A percentile compares a stretch with the other conserved stretches of the same genome.
These are phyloP conservation scores for Rhopalosiphum padi DNA, from an alignment of 1,140 invertebrate genomes.

Conservation along the genomic window DNA sequence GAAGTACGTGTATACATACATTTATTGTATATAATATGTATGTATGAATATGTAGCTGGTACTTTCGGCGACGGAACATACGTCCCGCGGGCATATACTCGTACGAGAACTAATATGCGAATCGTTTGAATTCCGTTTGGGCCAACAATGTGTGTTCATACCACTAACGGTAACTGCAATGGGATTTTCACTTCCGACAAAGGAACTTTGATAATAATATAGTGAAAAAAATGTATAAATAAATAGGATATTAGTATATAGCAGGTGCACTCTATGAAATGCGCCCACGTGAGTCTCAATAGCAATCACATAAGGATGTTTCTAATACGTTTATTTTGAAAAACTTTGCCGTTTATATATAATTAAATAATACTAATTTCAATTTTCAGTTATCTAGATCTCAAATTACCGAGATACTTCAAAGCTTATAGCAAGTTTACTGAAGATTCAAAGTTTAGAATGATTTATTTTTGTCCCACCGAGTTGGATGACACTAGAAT, in stretches of 20 bases:
- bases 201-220: neutral
- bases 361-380: neutral
- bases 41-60: neutral
- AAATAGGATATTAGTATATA: neutral
- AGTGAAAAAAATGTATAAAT: neutral
- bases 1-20: neutral
- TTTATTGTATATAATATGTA: neutral
- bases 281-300: neutral
- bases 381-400: neutral
- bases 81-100: neutral
- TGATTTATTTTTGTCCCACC: neutral
- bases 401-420: neutral
- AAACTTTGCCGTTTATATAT: neutral
- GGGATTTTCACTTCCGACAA: neutral
- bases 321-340: no score
- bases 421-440: neutral
- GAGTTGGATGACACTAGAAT: neutral
- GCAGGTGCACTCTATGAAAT: no score
- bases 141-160: neutral
- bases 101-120: neutral
- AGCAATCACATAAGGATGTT: neutral
- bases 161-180: neutral
- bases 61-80: neutral
- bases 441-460: neutral
- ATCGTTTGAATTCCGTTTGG: conserved; percentile 9